Evolutionary conservation across 2,888 invertebrate species (phyloP), one percentile per base, ranked within the genome.

Genomic region (Brachyopa scutellaris): DNA sequence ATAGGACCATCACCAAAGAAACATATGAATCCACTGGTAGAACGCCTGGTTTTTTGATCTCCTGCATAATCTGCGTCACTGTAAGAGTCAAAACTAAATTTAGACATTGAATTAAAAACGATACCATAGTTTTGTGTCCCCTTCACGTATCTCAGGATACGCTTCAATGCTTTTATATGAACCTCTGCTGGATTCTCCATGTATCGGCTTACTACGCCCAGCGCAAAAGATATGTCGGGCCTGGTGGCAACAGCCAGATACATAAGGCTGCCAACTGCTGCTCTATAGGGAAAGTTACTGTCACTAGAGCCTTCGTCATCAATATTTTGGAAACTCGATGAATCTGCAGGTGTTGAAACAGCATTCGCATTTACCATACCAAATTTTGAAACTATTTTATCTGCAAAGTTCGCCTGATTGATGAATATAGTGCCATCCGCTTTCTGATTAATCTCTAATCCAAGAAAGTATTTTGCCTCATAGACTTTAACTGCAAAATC

Each of bases 231-330:
- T 51, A 64, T 79, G 15, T 79, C 77, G 1, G 78, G 83, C 15
- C 78, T 67, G n/a, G 84, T 84, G 4, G 66, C 83, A 5, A 78
- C 11, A 11, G 59, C 45, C 2, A 82, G 29, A 31, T 66, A 76
- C 79, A 73, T 72, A 0, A 67, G 17, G 26, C 72, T 79, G n/a
- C 72, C 72, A 17, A 79, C 55, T 36, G 72, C 79, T 55, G 49
- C 79, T 29, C 79, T 42, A 47, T 59, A 61, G 11, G 79, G 72
- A 29, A 72, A 79, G 2, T 13, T 29, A 1, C 7, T 55, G n/a
- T 36, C 17, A 26, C 21, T 1, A n/a, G 31, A 31, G 21, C 8
- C 7, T n/a, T 38, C 3, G 17, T 45, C 45, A 13, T 21, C 36
- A 17, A 19, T 13, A 42, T 13, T 7, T 19, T 31, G 11, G n/a